Conservation (phyloP, 1,140 invertebrate species). For the Drosophila subpulchrella region DNA sequence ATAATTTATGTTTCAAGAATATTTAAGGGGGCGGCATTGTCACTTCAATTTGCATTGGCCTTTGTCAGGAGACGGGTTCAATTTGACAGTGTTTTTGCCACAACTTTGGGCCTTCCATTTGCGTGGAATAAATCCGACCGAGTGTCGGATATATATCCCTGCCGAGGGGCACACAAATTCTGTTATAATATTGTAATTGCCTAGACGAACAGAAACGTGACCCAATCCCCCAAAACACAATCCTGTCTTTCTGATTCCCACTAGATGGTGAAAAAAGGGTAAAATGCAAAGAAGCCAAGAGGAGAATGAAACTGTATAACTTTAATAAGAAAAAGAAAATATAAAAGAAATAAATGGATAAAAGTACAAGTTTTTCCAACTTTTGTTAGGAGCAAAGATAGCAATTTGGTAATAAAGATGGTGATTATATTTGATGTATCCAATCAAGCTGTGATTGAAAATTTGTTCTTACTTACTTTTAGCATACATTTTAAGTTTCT, state of each 20-base stretch:
- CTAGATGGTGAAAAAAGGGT: too few relatives aligned
- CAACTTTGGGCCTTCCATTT: background rate
- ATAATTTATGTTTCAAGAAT: slow-evolving; percentile 48
- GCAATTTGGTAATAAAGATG: too few relatives aligned
- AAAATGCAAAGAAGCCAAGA: background rate
- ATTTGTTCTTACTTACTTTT: too few relatives aligned
- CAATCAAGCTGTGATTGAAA: too few relatives aligned
- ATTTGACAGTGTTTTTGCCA: slow-evolving; percentile 1
- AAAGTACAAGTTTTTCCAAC: background rate
- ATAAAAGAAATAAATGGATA: too few relatives aligned
- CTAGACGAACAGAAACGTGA: slow-evolving; percentile 38
- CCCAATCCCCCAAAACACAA: slow-evolving; percentile 17
- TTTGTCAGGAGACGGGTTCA: slow-evolving; percentile 16
- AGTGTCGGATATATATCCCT: background rate
- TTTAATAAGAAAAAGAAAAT: background rate
- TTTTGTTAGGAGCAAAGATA: background rate
- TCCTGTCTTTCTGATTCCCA: background rate
- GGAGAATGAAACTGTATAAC: background rate
- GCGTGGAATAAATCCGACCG: background rate
- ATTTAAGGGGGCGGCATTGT: slow-evolving; percentile 16
- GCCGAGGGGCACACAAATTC: slow-evolving; percentile 19
- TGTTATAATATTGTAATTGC: slow-evolving; percentile 54
- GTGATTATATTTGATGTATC: too few relatives aligned
- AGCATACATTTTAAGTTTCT: too few relatives aligned
- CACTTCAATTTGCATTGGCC: slow-evolving; percentile 55